phyloP scores from a whole-genome alignment of 2,113 vertebrate genomes.

The Pluvialis apricaria region DNA sequence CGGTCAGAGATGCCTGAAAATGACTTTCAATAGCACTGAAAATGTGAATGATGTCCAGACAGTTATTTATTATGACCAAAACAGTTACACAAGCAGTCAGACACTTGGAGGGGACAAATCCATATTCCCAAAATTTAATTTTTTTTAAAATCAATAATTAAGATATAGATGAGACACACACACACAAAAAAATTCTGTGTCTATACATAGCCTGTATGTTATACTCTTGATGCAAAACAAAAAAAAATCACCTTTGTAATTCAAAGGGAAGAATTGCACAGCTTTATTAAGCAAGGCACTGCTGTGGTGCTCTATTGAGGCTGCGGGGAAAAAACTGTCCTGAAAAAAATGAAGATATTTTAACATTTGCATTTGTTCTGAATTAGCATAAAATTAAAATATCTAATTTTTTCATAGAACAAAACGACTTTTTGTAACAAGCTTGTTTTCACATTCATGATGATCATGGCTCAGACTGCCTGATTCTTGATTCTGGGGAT shows the following conservation, averaged over 20 bases:
- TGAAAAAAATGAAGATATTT: background rate
- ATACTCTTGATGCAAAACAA: background rate
- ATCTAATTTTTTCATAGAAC: background rate
- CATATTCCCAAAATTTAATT: background rate
- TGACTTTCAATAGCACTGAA: background rate
- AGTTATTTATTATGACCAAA: background rate
- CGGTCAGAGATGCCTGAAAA: background rate
- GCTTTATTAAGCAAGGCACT: background rate
- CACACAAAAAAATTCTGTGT: background rate
- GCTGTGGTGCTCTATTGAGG: background rate
- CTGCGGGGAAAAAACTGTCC: background rate
- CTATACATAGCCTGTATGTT: background rate
- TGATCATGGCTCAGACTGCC: background rate
- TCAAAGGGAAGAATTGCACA: background rate
- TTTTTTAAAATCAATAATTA: background rate
- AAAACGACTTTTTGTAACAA: background rate
- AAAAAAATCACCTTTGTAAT: background rate
- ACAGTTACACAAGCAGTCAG: background rate
- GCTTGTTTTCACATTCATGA: background rate
- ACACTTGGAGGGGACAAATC: background rate
- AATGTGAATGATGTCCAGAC: background rate
- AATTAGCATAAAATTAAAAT: background rate
- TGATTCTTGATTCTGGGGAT: background rate
- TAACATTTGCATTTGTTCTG: background rate
- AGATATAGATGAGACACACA: background rate